phyloP scores from a whole-genome alignment of 2,888 invertebrate species.

The Drosophila engyochracea region DNA sequence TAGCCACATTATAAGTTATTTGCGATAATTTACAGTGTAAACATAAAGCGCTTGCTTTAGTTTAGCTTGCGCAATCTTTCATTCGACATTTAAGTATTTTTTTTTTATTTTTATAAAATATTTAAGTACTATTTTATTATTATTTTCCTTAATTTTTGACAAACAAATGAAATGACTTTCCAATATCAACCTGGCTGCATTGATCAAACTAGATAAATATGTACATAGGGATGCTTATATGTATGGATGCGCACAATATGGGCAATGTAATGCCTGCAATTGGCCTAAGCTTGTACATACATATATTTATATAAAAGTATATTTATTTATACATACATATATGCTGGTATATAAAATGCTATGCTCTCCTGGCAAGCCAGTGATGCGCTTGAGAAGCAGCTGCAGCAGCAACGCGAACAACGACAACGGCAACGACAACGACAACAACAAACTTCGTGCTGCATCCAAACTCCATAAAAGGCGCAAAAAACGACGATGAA shows the following conservation, averaged over 20 bases:
- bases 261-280: constrained; percentile 67
- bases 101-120: not conserved
- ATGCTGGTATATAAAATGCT: constrained; percentile 22
- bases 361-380: constrained; percentile 30
- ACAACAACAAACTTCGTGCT: constrained; percentile 55
- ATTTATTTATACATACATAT: constrained; percentile 3
- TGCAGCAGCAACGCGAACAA: constrained; percentile 44
- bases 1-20: not conserved
- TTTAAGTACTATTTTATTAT: not conserved
- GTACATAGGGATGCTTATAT: not conserved
- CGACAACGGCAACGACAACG: constrained; percentile 16
- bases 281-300: constrained; percentile 55
- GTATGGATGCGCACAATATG: constrained; percentile 7
- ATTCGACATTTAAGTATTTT: not conserved
- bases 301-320: not conserved
- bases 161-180: not conserved
- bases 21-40: not conserved
- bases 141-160: not conserved
- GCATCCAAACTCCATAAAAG: constrained; percentile 72
- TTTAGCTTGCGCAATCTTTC: not conserved
- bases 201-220: not conserved
- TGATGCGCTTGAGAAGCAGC: constrained; percentile 47
- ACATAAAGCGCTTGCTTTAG: not conserved
- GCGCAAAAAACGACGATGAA: constrained; percentile 68
- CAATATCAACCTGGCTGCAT: not conserved